These are phyloP conservation scores for Caenorhabditis inopinata DNA, from an alignment of 1,140 invertebrate species.

Conservation along the genomic window DNA sequence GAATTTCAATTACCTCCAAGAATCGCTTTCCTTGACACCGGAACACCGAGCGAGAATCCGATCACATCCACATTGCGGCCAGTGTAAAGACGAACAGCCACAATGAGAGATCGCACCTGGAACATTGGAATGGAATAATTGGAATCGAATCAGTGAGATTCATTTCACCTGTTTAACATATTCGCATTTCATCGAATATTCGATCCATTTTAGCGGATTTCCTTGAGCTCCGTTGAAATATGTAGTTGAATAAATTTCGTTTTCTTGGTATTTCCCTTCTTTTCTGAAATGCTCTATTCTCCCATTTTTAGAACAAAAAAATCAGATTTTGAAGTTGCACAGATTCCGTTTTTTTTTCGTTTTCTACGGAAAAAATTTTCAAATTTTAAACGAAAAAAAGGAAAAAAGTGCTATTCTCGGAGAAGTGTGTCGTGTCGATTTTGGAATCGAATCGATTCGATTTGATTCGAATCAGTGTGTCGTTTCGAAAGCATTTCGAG, in stretches of 20 bases:
- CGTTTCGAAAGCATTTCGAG: too few relatives aligned
- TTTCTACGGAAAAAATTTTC: too few relatives aligned
- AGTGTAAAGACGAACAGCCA: slow-evolving; percentile 63
- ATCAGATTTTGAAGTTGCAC: too few relatives aligned
- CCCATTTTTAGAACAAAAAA: background rate
- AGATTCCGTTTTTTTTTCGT: too few relatives aligned
- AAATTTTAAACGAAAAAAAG: too few relatives aligned
- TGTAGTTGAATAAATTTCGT: slow-evolving; percentile 60
- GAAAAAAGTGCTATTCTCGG: too few relatives aligned
- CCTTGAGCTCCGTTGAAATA: slow-evolving; percentile 64
- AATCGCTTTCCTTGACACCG: slow-evolving; percentile 61
- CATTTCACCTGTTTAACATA: slow-evolving; percentile 35
- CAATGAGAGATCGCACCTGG: slow-evolving; percentile 61
- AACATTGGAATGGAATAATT: background rate
- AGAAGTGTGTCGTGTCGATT: too few relatives aligned
- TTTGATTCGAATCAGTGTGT: background rate
- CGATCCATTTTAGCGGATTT: slow-evolving; percentile 62
- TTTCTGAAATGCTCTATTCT: slow-evolving; percentile 35
- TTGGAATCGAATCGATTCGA: background rate
- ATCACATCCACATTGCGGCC: slow-evolving; percentile 62
- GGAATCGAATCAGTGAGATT: too few relatives aligned
- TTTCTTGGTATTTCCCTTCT: slow-evolving; percentile 50
- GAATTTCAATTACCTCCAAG: slow-evolving; percentile 54
- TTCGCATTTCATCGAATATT: slow-evolving; percentile 53
- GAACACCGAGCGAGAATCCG: slow-evolving; percentile 64